phyloP scores from a whole-genome alignment of 2,113 vertebrate species.

The Carlito syrichta region DNA sequence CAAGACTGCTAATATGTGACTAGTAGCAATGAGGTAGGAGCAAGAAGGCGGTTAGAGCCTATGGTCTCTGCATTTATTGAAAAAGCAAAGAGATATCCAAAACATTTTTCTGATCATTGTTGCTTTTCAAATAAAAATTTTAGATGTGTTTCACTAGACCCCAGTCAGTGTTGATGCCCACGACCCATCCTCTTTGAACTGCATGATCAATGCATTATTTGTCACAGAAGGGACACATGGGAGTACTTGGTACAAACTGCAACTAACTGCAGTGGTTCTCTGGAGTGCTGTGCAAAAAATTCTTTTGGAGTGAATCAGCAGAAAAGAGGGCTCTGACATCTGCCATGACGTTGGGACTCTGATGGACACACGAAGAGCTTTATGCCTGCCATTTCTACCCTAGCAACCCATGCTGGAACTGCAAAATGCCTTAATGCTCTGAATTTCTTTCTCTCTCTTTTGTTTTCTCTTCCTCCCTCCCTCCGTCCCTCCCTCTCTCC shows the following conservation, averaged over 20 bases:
- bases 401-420: background rate
- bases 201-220: background rate
- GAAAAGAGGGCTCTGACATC: background rate
- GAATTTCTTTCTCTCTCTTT: too few relatives aligned
- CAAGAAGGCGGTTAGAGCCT: background rate
- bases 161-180: background rate
- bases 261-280: background rate
- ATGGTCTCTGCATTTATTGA: background rate
- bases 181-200: background rate
- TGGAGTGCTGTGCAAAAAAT: background rate
- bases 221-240: background rate
- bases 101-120: background rate
- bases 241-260: background rate
- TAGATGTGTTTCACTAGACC: background rate
- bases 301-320: background rate
- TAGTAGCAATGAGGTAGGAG: background rate
- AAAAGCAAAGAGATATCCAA: background rate
- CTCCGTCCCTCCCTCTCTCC: too few relatives aligned
- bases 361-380: background rate
- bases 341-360: background rate
- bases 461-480: too few relatives aligned
- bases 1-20: background rate
- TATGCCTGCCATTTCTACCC: background rate
- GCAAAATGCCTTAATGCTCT: background rate
- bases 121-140: conserved; percentile 23